A percentile compares a stretch with the other conserved stretches of the same genome.
Conservation (phyloP, 2,888 invertebrate species). For the Sinhomidia bicolor region DNA sequence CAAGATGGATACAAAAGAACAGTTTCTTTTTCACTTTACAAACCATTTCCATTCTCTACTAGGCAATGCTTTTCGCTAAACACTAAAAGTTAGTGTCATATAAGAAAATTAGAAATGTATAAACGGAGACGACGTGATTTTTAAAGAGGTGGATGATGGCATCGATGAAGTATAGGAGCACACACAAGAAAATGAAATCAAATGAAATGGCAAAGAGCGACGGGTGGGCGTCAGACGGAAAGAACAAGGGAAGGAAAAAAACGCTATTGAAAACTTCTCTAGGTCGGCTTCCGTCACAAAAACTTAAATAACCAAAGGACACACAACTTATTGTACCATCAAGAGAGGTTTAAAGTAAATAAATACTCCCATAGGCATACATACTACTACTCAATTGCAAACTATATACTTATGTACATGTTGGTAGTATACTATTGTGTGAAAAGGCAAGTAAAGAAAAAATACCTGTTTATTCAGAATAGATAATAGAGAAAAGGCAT, state of each 20-base stretch:
- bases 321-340: slow-evolving; percentile 49
- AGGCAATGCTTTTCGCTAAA: too few species aligned
- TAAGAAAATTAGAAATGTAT: not conserved
- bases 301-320: slow-evolving; percentile 63
- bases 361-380: slow-evolving; percentile 24
- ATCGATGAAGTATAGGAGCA: slow-evolving; percentile 35
- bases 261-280: slow-evolving; percentile 57
- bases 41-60: not conserved
- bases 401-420: not conserved
- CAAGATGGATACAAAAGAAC: too few species aligned
- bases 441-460: not conserved
- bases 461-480: slow-evolving; percentile 45
- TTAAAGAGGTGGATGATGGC: slow-evolving; percentile 35
- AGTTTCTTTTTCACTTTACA: not conserved
- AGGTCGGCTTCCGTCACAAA: slow-evolving; percentile 61
- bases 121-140: slow-evolving; percentile 28
- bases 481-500: not conserved
- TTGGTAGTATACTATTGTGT: not conserved
- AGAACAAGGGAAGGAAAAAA: slow-evolving; percentile 65
- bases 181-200: slow-evolving; percentile 67
- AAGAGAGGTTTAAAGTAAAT: slow-evolving; percentile 64
- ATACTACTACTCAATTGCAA: too few species aligned
- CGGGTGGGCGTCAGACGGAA: slow-evolving; percentile 74
- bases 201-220: slow-evolving; percentile 70
- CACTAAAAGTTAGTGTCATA: not conserved